Conservation (phyloP, 2,797 vertebrate species). For the Notoglanidium macrostoma region DNA sequence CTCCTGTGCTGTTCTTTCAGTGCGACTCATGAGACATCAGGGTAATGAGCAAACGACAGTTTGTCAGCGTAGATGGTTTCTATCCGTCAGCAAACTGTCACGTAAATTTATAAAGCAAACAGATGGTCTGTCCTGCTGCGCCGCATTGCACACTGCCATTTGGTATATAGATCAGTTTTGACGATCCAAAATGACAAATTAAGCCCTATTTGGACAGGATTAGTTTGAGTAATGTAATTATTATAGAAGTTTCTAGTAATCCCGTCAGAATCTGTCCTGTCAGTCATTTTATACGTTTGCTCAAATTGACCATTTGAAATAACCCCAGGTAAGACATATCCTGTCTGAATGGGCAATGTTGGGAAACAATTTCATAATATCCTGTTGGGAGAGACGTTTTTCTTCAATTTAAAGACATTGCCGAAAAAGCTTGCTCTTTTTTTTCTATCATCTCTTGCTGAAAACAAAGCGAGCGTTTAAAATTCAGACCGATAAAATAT, state of each 20-base stretch:
- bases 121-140: slow-evolving; percentile 18
- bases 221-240: background rate
- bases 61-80: background rate
- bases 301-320: background rate
- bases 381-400: background rate
- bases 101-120: slow-evolving; percentile 12
- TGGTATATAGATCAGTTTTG: background rate
- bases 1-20: background rate
- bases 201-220: background rate
- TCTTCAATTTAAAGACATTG: background rate
- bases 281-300: background rate
- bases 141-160: too few relatives aligned
- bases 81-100: background rate
- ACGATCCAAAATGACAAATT: background rate
- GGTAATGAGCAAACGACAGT: background rate
- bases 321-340: background rate
- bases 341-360: background rate
- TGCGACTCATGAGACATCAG: background rate
- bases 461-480: background rate
- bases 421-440: background rate
- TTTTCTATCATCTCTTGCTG: background rate
- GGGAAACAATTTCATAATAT: background rate
- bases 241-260: background rate
- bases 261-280: background rate
- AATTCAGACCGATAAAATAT: background rate